Conservation (phyloP, 2,888 invertebrate genomes). For the Cantharis nigra region DNA sequence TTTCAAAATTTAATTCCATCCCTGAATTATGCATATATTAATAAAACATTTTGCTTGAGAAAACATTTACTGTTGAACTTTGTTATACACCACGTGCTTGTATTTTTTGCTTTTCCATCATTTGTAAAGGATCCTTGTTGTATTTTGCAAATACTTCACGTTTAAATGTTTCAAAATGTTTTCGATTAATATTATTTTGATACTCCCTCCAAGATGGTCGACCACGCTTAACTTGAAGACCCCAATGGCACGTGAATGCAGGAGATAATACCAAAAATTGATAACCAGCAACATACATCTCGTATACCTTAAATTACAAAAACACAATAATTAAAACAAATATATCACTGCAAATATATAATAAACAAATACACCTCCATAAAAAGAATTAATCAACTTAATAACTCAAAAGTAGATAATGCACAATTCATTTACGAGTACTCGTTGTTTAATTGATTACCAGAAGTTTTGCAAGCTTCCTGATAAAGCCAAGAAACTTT, state of each 20-base stretch:
- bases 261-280: slow-evolving; percentile 87
- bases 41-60: background rate
- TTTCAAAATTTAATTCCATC: background rate
- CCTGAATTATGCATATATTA: background rate
- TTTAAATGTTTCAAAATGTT: slow-evolving; percentile 82
- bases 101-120: slow-evolving; percentile 43
- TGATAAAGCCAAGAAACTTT: no score
- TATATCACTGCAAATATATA: no score
- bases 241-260: slow-evolving; percentile 90
- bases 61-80: background rate
- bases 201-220: slow-evolving; percentile 86
- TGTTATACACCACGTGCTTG: background rate
- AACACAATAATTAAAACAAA: no score
- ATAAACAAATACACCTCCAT: no score
- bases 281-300: slow-evolving; percentile 89
- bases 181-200: slow-evolving; percentile 81
- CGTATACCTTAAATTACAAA: slow-evolving; percentile 72
- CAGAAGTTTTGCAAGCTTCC: no score
- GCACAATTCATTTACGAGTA: no score
- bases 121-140: slow-evolving; percentile 67
- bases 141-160: slow-evolving; percentile 80
- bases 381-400: no score
- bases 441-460: no score
- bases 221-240: slow-evolving; percentile 76
- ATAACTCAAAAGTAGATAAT: no score